Evolutionary conservation across 2,113 vertebrate genomes (phyloP).

Genomic region (Myxocyprinus asiaticus): DNA sequence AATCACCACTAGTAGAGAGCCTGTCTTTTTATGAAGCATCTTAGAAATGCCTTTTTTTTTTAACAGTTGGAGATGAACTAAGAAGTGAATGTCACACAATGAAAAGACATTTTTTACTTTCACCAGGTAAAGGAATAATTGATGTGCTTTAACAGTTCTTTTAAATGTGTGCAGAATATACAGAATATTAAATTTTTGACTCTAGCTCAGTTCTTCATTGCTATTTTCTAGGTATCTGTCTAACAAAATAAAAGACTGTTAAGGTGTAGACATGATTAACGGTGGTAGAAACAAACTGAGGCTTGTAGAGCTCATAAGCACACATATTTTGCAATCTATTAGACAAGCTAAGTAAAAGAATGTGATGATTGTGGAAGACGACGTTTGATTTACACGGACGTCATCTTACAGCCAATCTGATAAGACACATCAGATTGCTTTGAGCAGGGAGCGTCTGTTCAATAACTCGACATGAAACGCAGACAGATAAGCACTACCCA

Average conservation of each 20-base stretch:
- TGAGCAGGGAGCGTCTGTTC: constrained; percentile 39
- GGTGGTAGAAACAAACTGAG: no score
- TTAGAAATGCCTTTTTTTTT: not conserved
- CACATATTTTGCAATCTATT: constrained; percentile 5
- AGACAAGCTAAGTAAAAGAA: constrained; percentile 18
- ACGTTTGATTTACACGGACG: constrained; percentile 46
- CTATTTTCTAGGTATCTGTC: not conserved
- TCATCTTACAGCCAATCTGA: constrained; percentile 34
- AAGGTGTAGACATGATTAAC: no score
- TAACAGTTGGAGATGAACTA: not conserved
- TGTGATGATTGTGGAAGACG: constrained; percentile 1
- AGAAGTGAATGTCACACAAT: constrained; percentile 13
- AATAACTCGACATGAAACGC: constrained; percentile 42
- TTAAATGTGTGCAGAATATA: not conserved
- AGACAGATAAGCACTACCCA: constrained; percentile 17
- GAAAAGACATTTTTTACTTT: not conserved
- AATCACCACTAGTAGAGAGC: constrained; percentile 18
- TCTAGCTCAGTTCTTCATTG: not conserved
- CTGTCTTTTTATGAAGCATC: constrained; percentile 29
- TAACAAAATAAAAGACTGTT: no score
- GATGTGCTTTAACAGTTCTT: not conserved
- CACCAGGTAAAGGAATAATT: not conserved
- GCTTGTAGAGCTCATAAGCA: not conserved
- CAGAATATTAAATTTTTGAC: no score
- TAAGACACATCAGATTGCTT: constrained; percentile 38